Base-by-base conservation (phyloP, 2,888 invertebrate species). In the Mesorhabditis spiculigera region DNA sequence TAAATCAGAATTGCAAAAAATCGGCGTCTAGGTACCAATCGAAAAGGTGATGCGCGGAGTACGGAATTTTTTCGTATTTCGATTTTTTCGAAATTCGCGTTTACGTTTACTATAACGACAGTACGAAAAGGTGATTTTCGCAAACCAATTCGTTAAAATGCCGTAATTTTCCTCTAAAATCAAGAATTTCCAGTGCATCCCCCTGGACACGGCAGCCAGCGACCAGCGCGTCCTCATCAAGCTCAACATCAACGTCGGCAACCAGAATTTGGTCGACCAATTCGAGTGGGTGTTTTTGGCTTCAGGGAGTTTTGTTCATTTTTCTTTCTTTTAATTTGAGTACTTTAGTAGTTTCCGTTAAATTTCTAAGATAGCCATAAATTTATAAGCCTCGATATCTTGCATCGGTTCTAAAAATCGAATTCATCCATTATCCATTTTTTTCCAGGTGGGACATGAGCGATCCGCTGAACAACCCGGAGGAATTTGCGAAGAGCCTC, bases 181-280 rank as follows among this genome's bases (percentile, higher is more conserved):
- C 28, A 28, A 28, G 28, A 28, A 28, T 28, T 5, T 45, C 68
- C 5, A 63, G 76, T n/a, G 10, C 4, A 75, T 76, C 3, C 80
- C 95, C 74, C 87, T 94, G 69, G 94, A 94, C 82, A 93, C 95
- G 81, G 92, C 93, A 77, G 76, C 71, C 0, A 90, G 91, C 44
- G 97, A 98, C 87, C 97, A 97, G 87, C 89, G 97, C 74, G 95
- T 97, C 42, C 92, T 96, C 66, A 91, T 96, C 68, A 96, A 96
- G 89, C 89, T 99, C 6, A 99, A 99, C 86, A 94, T 99, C 82
- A 98, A 98, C 85, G 97, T 99, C 8, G 98, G 98, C 63, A 98
- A 98, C 86, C 96, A 97, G 5, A 97, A 96, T 0, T 89, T 98
- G 69, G 95, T 96, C 5, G 98, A 98, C 89, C 98, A 98, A 90